Evolutionary conservation across 2,113 vertebrate genomes (phyloP).

Genomic region (Gymnogyps californianus): DNA sequence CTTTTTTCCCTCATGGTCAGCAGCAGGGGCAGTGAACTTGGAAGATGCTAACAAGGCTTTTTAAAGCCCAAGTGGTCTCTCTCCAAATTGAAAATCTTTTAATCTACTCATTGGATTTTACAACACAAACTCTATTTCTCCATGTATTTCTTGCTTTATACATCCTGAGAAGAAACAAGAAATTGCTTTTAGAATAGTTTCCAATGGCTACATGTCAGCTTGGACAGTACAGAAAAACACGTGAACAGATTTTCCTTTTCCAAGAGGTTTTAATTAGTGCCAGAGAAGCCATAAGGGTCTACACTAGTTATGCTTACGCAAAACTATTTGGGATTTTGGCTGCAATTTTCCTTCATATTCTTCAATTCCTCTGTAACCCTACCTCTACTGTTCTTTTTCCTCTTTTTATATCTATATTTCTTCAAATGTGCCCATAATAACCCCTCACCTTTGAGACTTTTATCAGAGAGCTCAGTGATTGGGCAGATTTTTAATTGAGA

Average conservation of each 20-base stretch:
- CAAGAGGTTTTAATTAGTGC: not conserved
- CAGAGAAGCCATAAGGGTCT: not conserved
- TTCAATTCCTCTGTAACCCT: not conserved
- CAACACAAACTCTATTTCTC: not conserved
- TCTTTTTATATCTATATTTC: not conserved
- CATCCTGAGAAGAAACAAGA: not conserved
- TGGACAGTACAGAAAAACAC: not conserved
- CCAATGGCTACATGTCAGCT: not conserved
- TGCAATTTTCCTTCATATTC: not conserved
- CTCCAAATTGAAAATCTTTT: conserved; percentile 26
- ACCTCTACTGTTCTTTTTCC: not conserved
- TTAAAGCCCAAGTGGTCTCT: not conserved
- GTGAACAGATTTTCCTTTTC: not conserved
- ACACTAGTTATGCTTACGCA: not conserved
- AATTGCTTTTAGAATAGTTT: not conserved
- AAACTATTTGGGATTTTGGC: not conserved
- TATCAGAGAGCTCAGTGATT: not conserved
- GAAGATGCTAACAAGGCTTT: conserved; percentile 9
- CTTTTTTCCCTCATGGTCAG: not conserved
- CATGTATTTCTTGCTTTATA: not conserved
- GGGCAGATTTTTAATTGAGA: not conserved
- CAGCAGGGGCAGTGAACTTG: not conserved
- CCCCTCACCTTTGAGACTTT: not conserved
- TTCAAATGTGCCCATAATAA: not conserved
- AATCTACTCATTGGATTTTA: not conserved